A percentile compares a stretch with the other conserved stretches of the same genome.
Conservation (phyloP, 2,113 vertebrate species). For the Scomber colias region DNA sequence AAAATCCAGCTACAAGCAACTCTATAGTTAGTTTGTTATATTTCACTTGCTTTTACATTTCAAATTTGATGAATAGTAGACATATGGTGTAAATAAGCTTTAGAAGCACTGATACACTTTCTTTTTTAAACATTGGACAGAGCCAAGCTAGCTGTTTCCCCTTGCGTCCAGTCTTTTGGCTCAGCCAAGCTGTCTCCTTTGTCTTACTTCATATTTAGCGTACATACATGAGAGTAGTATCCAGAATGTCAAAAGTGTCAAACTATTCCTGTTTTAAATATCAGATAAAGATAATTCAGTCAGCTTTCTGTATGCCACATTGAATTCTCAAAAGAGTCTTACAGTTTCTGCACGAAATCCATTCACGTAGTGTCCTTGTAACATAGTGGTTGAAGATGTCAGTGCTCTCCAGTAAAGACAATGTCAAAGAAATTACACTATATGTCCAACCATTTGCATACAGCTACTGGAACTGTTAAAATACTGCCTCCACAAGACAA, state of each 20-base stretch:
- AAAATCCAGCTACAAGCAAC: too few relatives aligned
- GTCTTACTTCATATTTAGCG: neutral
- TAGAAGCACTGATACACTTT: neutral
- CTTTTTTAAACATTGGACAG: too few relatives aligned
- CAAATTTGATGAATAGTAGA: too few relatives aligned
- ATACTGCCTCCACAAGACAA: constrained; percentile 27
- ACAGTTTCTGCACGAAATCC: constrained; percentile 12
- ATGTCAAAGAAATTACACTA: constrained; percentile 24
- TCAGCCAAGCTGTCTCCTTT: neutral
- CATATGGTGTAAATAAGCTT: neutral
- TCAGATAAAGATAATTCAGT: constrained; percentile 22
- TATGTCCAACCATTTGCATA: neutral
- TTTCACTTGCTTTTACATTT: too few relatives aligned
- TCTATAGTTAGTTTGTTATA: too few relatives aligned
- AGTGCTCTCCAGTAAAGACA: constrained; percentile 45
- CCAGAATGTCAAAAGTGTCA: constrained; percentile 10
- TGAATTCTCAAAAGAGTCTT: neutral
- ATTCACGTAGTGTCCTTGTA: neutral
- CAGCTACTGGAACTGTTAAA: constrained; percentile 28
- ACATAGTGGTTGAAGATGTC: constrained; percentile 47
- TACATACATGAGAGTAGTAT: neutral
- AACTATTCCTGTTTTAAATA: constrained; percentile 20
- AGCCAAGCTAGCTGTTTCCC: neutral
- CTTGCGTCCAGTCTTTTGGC: neutral
- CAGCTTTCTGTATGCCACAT: constrained; percentile 16